A percentile compares a stretch with the other conserved stretches of the same genome.
Conservation (phyloP, 2,888 invertebrate genomes). For the Drosophila algonquin region DNA sequence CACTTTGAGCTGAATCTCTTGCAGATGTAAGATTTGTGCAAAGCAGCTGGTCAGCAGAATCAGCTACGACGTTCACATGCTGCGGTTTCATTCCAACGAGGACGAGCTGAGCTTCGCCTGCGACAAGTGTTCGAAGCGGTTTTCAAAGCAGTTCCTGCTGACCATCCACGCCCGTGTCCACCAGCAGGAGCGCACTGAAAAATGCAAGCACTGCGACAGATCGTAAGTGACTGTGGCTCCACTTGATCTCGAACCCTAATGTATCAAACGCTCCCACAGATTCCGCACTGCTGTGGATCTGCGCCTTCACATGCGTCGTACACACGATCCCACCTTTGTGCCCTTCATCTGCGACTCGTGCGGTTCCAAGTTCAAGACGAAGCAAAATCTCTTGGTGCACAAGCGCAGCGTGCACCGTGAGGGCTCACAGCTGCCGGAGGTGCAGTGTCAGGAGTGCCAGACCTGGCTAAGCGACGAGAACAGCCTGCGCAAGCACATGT, state of each 20-base stretch:
- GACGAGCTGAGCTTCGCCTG: conserved; percentile 44
- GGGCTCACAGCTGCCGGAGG: conserved; percentile 49
- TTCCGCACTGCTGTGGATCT: conserved; percentile 48
- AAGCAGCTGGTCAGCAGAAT: conserved; percentile 50
- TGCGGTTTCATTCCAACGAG: conserved; percentile 45
- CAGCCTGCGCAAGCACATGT: conserved; percentile 48
- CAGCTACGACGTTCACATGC: conserved; percentile 49
- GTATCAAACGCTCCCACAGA: conserved; percentile 5
- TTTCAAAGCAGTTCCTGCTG: conserved; percentile 50
- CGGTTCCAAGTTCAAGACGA: conserved; percentile 52
- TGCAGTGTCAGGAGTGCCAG: conserved; percentile 49
- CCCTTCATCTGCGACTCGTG: conserved; percentile 53
- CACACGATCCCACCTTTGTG: conserved; percentile 47
- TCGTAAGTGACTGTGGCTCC: conserved; percentile 26
- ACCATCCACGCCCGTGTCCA: conserved; percentile 47
- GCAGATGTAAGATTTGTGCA: conserved; percentile 39
- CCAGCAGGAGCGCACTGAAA: conserved; percentile 43
- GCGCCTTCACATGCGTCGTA: conserved; percentile 47
- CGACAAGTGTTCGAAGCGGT: conserved; percentile 44
- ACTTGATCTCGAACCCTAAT: background rate
- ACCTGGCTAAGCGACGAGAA: conserved; percentile 49
- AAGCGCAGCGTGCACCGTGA: conserved; percentile 46
- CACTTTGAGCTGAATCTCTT: background rate
- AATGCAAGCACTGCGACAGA: conserved; percentile 44
- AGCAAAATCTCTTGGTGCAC: conserved; percentile 51